Evolutionary conservation across 1,140 invertebrate genomes (phyloP), one percentile per base, ranked within the genome.

Genomic region (Drosophila gunungcola): DNA sequence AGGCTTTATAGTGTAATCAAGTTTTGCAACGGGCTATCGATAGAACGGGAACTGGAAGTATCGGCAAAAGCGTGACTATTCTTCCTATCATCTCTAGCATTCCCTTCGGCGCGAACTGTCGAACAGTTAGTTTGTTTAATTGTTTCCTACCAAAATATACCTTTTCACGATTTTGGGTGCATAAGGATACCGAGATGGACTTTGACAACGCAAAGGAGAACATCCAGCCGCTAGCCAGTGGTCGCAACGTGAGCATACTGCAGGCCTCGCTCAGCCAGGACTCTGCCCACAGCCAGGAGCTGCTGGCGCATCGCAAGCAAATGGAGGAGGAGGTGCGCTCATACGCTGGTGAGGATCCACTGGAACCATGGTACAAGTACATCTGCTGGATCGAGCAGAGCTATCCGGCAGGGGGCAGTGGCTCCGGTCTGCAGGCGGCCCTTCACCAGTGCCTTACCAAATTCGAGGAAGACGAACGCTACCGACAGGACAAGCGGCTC

Each of bases 321-420:
- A 96, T 96, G 93, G 97, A 98, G 93, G 93, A 95, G 80, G 94
- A 95, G 57, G 95, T 98, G 51, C 94, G 95, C 60, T 95, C 95
- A 56, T 98, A 98, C 85, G 93, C 94, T 53, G 97, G 97, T 11
- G 93, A 96, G 73, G 97, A 98, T 93, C 97, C 97, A 11, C 92
- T 98, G 63, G 95, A 96, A 80, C 95, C 96, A 46, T 97, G 97
- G 96, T 97, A 96, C 90, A 95, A 96, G 53, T 98, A 98, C 89
- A 97, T 98, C 49, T 94, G 95, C 25, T 98, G 97, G 97, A 94
- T 97, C 13, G 97, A 98, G 90, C 97, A 98, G 90, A 97, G 95
- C 79, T 98, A 95, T 93, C 97, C 97, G 16, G 97, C 97, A 86
- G 96, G 96, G 92, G 97, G 97, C 6, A 95, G 95, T 83, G 96